These are phyloP conservation scores for Pogonocichla stellata DNA, from an alignment of 2,113 vertebrate species.

Conservation along the genomic window DNA sequence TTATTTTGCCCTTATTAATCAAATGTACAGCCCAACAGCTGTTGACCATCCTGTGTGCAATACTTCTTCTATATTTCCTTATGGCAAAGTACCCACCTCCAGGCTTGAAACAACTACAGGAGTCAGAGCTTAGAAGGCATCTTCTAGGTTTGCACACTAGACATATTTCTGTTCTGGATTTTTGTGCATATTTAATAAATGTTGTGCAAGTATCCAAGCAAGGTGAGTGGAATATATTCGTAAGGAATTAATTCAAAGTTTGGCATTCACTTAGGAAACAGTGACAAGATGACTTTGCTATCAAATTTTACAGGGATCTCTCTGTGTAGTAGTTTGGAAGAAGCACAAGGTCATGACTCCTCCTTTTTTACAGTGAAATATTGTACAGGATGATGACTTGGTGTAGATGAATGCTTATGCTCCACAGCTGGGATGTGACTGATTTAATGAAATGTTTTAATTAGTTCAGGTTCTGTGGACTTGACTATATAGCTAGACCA, in stretches of 20 bases:
- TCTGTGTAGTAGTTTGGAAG: background rate
- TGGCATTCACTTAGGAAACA: background rate
- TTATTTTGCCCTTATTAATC: constrained; percentile 24
- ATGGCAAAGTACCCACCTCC: background rate
- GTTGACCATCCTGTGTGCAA: background rate
- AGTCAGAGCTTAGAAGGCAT: background rate
- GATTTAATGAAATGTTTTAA: background rate
- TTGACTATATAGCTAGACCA: background rate
- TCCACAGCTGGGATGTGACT: background rate
- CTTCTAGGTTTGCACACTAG: background rate
- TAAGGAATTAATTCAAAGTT: background rate
- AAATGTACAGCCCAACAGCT: background rate
- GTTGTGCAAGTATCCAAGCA: background rate
- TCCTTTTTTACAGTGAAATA: background rate
- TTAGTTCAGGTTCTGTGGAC: background rate
- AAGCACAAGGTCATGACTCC: background rate
- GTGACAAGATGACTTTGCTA: background rate
- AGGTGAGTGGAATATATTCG: background rate
- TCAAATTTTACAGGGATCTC: background rate
- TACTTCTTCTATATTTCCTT: background rate
- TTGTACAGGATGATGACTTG: background rate
- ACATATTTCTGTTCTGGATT: background rate
- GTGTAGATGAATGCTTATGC: background rate
- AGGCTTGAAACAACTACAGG: background rate
- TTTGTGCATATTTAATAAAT: background rate